A percentile compares a stretch with the other conserved stretches of the same genome.
phyloP scores from a whole-genome alignment of 2,113 vertebrate genomes.

The Marmota flaviventris region DNA sequence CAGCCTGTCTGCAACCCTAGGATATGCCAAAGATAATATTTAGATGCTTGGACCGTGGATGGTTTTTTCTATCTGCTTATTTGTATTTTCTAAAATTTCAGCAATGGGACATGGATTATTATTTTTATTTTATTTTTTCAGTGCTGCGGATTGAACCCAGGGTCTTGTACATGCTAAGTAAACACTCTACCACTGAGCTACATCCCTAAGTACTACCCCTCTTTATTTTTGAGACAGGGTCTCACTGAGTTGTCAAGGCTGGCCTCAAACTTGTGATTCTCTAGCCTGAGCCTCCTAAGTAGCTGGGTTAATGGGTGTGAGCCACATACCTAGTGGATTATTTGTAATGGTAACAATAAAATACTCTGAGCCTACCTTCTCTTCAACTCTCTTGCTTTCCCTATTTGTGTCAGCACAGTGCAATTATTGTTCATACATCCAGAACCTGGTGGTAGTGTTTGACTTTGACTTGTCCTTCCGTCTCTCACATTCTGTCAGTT shows the following conservation, averaged over 20 bases:
- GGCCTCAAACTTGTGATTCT: not conserved
- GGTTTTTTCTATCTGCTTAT: not conserved
- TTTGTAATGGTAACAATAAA: not conserved
- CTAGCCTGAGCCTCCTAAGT: not conserved
- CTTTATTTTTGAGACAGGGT: not conserved
- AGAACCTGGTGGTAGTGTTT: not conserved
- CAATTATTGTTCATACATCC: not conserved
- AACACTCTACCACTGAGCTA: not conserved
- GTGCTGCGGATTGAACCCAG: not conserved
- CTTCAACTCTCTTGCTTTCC: not conserved
- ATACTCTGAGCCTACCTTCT: not conserved
- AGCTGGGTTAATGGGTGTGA: not conserved
- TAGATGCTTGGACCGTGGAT: not conserved
- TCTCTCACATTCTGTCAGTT: not conserved
- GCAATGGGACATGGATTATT: not conserved
- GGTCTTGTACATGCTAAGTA: too few species aligned
- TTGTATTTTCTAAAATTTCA: not conserved
- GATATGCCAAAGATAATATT: not conserved
- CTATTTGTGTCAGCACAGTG: not conserved
- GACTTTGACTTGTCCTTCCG: not conserved
- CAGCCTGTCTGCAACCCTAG: not conserved
- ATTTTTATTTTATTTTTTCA: not conserved
- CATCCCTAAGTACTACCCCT: not conserved
- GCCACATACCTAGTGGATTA: not conserved
- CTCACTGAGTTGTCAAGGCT: not conserved